Percentiles rank a stretch among this genome's conserved stretches.
Conservation (phyloP, 2,888 invertebrate species). For the Entomobrya multifasciata region DNA sequence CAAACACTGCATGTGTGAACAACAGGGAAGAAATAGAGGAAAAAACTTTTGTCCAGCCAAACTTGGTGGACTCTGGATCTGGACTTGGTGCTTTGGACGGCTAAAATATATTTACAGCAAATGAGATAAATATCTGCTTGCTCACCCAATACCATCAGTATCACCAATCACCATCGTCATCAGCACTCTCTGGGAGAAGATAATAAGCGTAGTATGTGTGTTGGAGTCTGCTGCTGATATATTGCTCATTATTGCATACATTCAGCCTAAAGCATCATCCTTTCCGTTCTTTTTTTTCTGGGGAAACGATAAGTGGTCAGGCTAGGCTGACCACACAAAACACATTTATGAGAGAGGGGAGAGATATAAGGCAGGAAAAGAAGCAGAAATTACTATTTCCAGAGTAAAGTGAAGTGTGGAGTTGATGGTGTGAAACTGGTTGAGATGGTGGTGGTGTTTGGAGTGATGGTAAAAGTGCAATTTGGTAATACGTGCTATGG, state of each 20-base stretch:
- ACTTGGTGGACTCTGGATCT: not conserved
- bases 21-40: not conserved
- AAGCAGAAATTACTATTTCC: constrained; percentile 26
- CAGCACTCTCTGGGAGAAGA: not conserved
- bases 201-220: not conserved
- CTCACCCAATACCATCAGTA: constrained; percentile 23
- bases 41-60: constrained; percentile 24
- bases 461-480: not conserved
- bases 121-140: constrained; percentile 55
- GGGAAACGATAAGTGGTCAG: not conserved
- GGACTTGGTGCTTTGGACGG: constrained; percentile 7
- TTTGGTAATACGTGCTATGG: not conserved
- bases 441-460: not conserved
- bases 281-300: not conserved
- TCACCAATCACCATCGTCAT: constrained; percentile 9
- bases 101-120: constrained; percentile 52
- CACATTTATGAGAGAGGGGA: not conserved
- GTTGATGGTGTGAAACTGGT: constrained; percentile 56
- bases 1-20: no score
- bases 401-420: not conserved
- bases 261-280: not conserved
- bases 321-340: not conserved
- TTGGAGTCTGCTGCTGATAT: not conserved
- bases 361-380: not conserved
- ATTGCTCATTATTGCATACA: constrained; percentile 36